phyloP scores from a whole-genome alignment of 1,140 invertebrate genomes.

The Tyrophagus putrescentiae region DNA sequence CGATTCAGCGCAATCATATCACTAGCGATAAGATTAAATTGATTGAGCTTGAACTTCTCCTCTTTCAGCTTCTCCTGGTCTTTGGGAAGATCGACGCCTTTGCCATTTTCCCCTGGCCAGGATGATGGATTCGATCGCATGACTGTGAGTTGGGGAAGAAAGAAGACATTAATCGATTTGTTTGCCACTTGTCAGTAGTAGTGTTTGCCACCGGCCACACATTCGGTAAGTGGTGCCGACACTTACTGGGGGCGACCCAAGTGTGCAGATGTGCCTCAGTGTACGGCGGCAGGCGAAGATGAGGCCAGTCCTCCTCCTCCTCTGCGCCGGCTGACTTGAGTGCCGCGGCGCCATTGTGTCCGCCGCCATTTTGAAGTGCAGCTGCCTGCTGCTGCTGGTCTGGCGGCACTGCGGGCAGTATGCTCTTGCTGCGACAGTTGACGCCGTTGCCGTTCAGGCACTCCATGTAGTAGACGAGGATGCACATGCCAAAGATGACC shows the following conservation, averaged over 20 bases:
- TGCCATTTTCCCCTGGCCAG: slow-evolving; percentile 71
- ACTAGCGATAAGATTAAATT: slow-evolving; percentile 94
- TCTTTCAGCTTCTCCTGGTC: slow-evolving; percentile 71
- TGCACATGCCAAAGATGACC: slow-evolving; percentile 77
- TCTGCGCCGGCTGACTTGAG: too few species aligned
- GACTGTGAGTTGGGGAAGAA: neutral
- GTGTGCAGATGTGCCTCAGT: slow-evolving; percentile 5
- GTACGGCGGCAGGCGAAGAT: slow-evolving; percentile 19
- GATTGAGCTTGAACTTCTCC: slow-evolving; percentile 84
- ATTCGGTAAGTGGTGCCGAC: too few species aligned
- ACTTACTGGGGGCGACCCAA: slow-evolving; percentile 15
- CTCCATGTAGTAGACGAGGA: slow-evolving; percentile 85
- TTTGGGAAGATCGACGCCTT: slow-evolving; percentile 65
- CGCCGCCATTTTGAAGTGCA: too few species aligned
- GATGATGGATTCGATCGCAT: slow-evolving; percentile 34
- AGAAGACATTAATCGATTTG: slow-evolving; percentile 4
- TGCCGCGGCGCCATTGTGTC: too few species aligned
- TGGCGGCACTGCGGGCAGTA: neutral
- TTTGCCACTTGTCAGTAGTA: too few species aligned
- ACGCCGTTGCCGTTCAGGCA: slow-evolving; percentile 34
- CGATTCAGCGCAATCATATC: slow-evolving; percentile 94
- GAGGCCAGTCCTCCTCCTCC: neutral
- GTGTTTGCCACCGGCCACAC: too few species aligned
- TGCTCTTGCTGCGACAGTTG: slow-evolving; percentile 18
- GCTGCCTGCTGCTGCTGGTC: neutral